Conservation (phyloP, 2,888 invertebrate species). For the Tenthredo livida region DNA sequence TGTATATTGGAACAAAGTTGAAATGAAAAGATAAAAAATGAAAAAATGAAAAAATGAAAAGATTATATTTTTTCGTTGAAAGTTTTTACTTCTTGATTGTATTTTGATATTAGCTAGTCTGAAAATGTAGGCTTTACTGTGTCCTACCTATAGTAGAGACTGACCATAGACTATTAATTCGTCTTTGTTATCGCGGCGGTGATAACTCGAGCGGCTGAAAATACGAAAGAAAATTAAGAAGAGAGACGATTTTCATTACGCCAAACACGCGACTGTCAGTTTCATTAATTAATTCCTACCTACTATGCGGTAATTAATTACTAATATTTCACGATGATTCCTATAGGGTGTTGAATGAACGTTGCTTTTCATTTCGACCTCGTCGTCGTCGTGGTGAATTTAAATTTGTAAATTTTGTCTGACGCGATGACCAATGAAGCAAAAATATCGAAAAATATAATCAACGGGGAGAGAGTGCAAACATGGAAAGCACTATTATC, state of each 20-base stretch:
- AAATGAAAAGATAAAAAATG: not conserved
- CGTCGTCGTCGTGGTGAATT: not conserved
- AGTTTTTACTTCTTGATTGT: not conserved
- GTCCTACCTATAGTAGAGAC: not conserved
- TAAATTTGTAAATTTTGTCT: not conserved
- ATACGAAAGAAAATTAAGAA: slow-evolving; percentile 6
- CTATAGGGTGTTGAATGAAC: not conserved
- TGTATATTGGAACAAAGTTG: not conserved
- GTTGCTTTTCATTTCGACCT: not conserved
- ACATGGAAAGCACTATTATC: not conserved
- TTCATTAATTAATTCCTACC: slow-evolving; percentile 28
- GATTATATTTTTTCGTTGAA: not conserved
- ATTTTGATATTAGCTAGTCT: not conserved
- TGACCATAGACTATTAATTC: not conserved
- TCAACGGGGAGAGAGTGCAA: not conserved
- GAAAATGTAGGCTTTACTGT: not conserved
- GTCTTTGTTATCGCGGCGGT: slow-evolving; percentile 1
- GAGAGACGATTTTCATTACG: slow-evolving; percentile 35
- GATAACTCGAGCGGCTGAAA: not conserved
- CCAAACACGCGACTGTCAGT: slow-evolving; percentile 38
- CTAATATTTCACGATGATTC: slow-evolving; percentile 20
- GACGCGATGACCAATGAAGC: not conserved
- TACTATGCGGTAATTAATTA: slow-evolving; percentile 28
- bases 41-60: not conserved
- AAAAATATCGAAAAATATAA: not conserved